A percentile compares a stretch with the other conserved stretches of the same genome.
phyloP scores from a whole-genome alignment of 2,888 invertebrate genomes.

The Sinodicranocentrus sp. region DNA sequence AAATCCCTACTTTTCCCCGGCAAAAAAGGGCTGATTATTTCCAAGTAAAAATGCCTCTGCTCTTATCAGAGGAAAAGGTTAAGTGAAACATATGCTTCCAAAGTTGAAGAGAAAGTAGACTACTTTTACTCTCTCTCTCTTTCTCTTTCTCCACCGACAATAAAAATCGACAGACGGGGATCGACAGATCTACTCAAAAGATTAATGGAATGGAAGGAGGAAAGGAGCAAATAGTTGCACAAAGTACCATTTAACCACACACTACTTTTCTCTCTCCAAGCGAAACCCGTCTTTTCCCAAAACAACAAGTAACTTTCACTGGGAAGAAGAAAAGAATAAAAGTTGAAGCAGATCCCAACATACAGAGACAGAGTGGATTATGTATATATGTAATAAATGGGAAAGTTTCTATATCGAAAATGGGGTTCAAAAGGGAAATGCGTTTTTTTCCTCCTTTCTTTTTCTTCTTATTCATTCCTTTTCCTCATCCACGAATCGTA shows the following conservation, averaged over 20 bases:
- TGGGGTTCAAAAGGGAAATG: too few species aligned
- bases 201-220: conserved; percentile 36
- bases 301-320: conserved; percentile 19
- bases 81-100: conserved; percentile 45
- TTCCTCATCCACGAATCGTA: not conserved
- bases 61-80: too few species aligned
- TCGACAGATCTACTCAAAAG: conserved; percentile 34
- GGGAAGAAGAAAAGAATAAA: not conserved
- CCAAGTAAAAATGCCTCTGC: too few species aligned
- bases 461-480: too few species aligned
- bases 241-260: conserved; percentile 27
- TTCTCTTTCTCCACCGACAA: conserved; percentile 18
- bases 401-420: not conserved
- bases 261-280: not conserved
- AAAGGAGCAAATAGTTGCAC: conserved; percentile 18
- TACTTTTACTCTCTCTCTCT: conserved; percentile 12
- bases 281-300: not conserved
- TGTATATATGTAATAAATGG: not conserved
- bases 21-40: too few species aligned
- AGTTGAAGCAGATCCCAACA: not conserved
- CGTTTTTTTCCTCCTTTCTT: too few species aligned
- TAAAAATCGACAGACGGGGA: conserved; percentile 32
- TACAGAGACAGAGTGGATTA: not conserved
- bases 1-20: too few species aligned
- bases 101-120: too few species aligned